A percentile compares a stretch with the other conserved stretches of the same genome.
phyloP scores from a whole-genome alignment of 2,113 vertebrate genomes.

The Misgurnus anguillicaudatus region DNA sequence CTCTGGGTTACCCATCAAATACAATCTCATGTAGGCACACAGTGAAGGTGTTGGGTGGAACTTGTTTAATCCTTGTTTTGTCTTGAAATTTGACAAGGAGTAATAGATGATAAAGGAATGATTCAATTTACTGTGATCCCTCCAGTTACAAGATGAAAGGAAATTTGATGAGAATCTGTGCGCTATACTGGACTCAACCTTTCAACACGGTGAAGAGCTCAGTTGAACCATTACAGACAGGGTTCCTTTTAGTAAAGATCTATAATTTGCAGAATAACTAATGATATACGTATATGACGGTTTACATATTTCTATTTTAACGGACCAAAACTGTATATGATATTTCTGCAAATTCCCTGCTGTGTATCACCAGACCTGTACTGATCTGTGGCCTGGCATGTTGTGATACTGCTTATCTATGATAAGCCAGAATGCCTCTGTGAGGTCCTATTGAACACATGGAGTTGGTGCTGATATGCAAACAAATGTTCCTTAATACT shows the following conservation, averaged over 20 bases:
- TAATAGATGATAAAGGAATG: conserved; percentile 54
- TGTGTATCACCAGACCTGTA: neutral
- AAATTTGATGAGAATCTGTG: conserved; percentile 38
- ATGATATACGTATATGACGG: too few relatives aligned
- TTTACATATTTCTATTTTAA: neutral
- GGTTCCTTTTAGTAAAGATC: too few relatives aligned
- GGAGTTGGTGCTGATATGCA: neutral
- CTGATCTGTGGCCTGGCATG: conserved; percentile 14
- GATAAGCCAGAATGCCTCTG: neutral
- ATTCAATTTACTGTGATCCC: conserved; percentile 63
- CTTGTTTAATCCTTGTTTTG: conserved; percentile 39
- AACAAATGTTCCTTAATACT: conserved; percentile 10
- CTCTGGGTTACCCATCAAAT: neutral
- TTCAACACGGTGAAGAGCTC: neutral
- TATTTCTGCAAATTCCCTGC: conserved; percentile 1
- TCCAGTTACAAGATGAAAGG: conserved; percentile 50
- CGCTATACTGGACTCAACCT: conserved; percentile 8
- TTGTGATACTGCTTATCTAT: conserved; percentile 16
- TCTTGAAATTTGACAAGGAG: conserved; percentile 52
- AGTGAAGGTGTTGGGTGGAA: conserved; percentile 15
- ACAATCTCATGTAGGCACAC: neutral
- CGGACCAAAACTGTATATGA: neutral
- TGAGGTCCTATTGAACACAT: conserved; percentile 11
- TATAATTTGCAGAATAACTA: too few relatives aligned
- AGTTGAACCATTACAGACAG: neutral